A percentile compares a stretch with the other conserved stretches of the same genome.
phyloP scores from a whole-genome alignment of 1,140 invertebrate genomes.

The Mercenaria mercenaria region DNA sequence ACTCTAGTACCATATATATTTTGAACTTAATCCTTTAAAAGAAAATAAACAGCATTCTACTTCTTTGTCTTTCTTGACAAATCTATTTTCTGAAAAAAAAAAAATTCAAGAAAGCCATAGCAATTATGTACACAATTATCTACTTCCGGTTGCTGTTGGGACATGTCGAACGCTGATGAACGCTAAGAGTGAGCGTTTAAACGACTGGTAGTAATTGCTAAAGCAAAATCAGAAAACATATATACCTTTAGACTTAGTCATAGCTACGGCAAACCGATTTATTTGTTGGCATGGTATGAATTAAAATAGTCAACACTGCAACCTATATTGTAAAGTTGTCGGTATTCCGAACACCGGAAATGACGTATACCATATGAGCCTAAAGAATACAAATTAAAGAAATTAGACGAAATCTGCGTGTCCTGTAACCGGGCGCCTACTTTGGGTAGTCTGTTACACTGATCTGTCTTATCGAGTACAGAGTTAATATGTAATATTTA shows the following conservation, averaged over 20 bases:
- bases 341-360: conserved; percentile 10
- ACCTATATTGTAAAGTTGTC: not conserved
- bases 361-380: not conserved
- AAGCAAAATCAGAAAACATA: not conserved
- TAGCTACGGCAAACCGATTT: not conserved
- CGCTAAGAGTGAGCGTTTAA: not conserved
- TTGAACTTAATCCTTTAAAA: no score
- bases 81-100: no score
- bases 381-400: not conserved
- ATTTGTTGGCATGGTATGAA: not conserved
- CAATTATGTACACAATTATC: conserved; percentile 62
- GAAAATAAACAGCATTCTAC: no score
- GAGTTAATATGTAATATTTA: no score
- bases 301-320: not conserved
- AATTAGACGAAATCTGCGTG: no score
- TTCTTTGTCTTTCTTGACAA: no score
- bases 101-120: conserved; percentile 19
- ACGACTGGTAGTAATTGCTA: not conserved
- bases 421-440: no score
- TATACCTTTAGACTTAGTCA: conserved; percentile 46
- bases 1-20: no score
- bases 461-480: no score
- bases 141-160: conserved; percentile 59
- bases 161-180: conserved; percentile 58
- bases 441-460: no score